phyloP scores from a whole-genome alignment of 2,888 invertebrate genomes.

The Diadromus collaris region DNA sequence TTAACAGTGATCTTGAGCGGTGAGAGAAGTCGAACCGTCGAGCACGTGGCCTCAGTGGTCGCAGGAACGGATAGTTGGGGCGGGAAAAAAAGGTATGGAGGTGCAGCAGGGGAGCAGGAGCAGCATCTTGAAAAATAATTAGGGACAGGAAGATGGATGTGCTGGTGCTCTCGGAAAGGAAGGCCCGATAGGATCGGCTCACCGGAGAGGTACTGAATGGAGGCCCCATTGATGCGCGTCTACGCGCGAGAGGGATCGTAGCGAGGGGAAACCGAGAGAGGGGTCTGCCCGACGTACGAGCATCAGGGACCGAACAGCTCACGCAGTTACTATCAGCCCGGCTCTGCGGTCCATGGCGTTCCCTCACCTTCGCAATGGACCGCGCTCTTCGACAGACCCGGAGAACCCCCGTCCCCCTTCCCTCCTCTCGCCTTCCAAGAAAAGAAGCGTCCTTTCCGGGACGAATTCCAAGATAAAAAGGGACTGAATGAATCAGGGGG shows the following conservation, averaged over 20 bases:
- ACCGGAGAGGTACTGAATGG: slow-evolving; percentile 72
- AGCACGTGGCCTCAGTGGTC: slow-evolving; percentile 51
- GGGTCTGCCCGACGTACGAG: slow-evolving; percentile 44
- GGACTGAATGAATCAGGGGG: slow-evolving; percentile 79
- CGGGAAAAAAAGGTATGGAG: slow-evolving; percentile 19
- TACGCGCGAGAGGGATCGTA: slow-evolving; percentile 48
- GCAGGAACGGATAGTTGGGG: slow-evolving; percentile 25
- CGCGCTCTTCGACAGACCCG: slow-evolving; percentile 47
- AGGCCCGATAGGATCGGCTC: slow-evolving; percentile 63
- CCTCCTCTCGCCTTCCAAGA: slow-evolving; percentile 75
- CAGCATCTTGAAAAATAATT: slow-evolving; percentile 76
- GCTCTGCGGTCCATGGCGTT: slow-evolving; percentile 51
- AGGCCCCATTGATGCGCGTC: slow-evolving; percentile 75
- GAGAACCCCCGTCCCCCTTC: slow-evolving; percentile 10
- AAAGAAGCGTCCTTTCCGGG: slow-evolving; percentile 80
- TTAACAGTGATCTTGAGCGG: slow-evolving; percentile 46
- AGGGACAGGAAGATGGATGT: slow-evolving; percentile 79
- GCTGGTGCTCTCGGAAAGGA: slow-evolving; percentile 51
- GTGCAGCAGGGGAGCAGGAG: slow-evolving; percentile 26
- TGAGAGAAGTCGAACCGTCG: slow-evolving; percentile 33
- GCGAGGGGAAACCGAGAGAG: slow-evolving; percentile 28
- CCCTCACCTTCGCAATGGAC: slow-evolving; percentile 56
- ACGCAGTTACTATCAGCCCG: slow-evolving; percentile 61
- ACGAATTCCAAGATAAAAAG: slow-evolving; percentile 80
- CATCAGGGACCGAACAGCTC: slow-evolving; percentile 29